A percentile compares a stretch with the other conserved stretches of the same genome.
These are phyloP conservation scores for Girardinichthys multiradiatus DNA, from an alignment of 2,113 vertebrate species.

Conservation along the genomic window DNA sequence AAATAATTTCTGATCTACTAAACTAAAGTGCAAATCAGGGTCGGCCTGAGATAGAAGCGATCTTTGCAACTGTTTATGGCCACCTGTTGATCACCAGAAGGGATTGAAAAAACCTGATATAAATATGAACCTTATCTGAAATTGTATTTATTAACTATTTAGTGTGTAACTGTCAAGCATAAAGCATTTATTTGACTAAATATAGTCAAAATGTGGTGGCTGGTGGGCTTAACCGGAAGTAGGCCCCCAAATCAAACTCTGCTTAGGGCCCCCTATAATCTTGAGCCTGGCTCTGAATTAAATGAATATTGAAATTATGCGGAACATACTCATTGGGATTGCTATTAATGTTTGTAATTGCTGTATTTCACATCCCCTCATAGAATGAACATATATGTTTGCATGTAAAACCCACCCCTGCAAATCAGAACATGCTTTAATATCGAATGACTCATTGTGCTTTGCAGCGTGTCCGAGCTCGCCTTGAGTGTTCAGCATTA, in stretches of 20 bases:
- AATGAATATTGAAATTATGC: neutral
- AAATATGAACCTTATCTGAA: too few relatives aligned
- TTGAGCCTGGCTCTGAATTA: neutral
- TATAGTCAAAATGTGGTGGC: neutral
- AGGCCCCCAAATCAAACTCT: neutral
- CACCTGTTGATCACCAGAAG: too few relatives aligned
- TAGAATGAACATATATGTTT: conserved; percentile 14
- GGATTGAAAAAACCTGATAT: neutral
- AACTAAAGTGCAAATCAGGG: too few relatives aligned
- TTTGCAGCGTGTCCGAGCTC: conserved; percentile 42
- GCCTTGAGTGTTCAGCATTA: conserved; percentile 53
- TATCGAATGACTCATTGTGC: conserved; percentile 43
- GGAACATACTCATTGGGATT: conserved; percentile 13
- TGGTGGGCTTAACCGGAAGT: neutral
- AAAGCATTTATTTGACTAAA: neutral
- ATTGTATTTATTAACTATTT: too few relatives aligned
- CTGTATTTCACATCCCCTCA: neutral
- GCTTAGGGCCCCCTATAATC: neutral
- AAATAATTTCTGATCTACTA: neutral
- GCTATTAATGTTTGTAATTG: neutral
- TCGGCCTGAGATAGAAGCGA: too few relatives aligned
- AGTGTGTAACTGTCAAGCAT: neutral
- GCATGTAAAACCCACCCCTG: neutral
- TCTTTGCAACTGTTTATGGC: too few relatives aligned
- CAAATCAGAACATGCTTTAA: conserved; percentile 19